Evolutionary conservation across 2,888 invertebrate species (phyloP), one percentile per base, ranked within the genome.

Genomic region (Malacosoma neustria): DNA sequence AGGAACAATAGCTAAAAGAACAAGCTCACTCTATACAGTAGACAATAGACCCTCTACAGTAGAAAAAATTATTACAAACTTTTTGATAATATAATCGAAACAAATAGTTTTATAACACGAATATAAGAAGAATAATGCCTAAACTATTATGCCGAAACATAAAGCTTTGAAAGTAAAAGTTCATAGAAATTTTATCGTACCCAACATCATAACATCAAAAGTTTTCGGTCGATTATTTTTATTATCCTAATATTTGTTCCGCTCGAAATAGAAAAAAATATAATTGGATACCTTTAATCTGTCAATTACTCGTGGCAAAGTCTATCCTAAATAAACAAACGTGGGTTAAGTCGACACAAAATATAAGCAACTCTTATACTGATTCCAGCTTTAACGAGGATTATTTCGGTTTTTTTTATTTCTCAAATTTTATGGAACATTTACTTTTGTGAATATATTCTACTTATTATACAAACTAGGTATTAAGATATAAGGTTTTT

Each of bases 321-420:
- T 63, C 58, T 58, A 57, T 66, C 70, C 68, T 67, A 71, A 71
- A 50, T 58, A 72, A 74, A 72, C 70, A 62, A 53, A 53, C 54
- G 44, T 42, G 39, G 35, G 41, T 52, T 52, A 57, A 57, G 51
- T 54, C 47, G 49, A 41, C 46, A 53, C 51, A 49, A 56, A 61
- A 51, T 57, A 54, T 55, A 59, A 57, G 57, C 51, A 49, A 49
- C 39, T 51, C 43, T 51, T 50, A 52, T 56, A 52, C 22, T 22
- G 5, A 4, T 22, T n/a, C 5, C 22, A 5, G 33, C 43, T 41
- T 37, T 36, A 33, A 34, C 32, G 35, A 22, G 9, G n/a, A n/a
- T n/a, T n/a, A n/a, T n/a, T n/a, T n/a, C n/a, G n/a, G n/a, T n/a
- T n/a, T n/a, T n/a, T n/a, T n/a, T n/a, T n/a, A n/a, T n/a, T n/a